These are phyloP conservation scores for Ceyx melanurus DNA, from an alignment of 2,113 vertebrate genomes.

Conservation along the genomic window DNA sequence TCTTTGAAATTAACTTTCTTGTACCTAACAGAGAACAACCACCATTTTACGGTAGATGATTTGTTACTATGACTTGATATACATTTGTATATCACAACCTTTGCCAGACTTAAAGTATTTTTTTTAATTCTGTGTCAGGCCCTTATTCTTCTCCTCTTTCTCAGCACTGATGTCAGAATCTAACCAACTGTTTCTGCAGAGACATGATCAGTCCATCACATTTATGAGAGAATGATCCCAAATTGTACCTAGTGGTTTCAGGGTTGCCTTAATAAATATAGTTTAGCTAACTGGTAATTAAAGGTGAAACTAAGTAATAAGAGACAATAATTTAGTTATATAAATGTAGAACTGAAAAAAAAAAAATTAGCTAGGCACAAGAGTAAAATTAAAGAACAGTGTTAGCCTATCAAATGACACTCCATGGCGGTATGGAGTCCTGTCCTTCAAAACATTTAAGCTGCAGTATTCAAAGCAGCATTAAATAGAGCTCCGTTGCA, in stretches of 20 bases:
- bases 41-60: no score
- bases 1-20: neutral
- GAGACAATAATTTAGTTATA: neutral
- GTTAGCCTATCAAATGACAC: neutral
- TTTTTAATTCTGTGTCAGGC: neutral
- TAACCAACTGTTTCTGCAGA: neutral
- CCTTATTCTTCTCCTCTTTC: neutral
- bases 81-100: neutral
- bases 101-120: neutral
- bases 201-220: neutral
- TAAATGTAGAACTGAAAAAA: neutral
- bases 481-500: neutral
- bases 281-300: neutral
- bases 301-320: neutral
- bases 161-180: neutral
- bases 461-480: neutral
- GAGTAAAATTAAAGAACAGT: neutral
- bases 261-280: neutral
- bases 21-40: neutral
- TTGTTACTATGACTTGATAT: no score
- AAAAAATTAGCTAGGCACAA: neutral
- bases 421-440: neutral
- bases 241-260: neutral
- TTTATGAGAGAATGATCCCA: neutral
- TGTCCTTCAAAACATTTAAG: neutral